Base-by-base conservation (phyloP, 2,888 invertebrate genomes). In the Idaea biselata region DNA sequence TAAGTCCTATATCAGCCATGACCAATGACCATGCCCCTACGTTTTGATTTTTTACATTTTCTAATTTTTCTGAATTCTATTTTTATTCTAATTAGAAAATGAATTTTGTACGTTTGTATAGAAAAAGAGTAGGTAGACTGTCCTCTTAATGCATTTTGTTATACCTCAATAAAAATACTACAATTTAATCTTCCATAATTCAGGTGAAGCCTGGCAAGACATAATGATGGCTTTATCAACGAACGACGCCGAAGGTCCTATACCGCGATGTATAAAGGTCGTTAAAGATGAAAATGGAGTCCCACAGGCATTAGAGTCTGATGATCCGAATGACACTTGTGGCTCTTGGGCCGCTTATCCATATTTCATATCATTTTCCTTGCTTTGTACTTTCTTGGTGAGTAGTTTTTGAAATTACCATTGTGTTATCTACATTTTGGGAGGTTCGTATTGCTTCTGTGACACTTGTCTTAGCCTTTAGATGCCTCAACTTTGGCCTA, bases 141-240 rank as follows among this genome's bases (percentile, higher is more conserved):
- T n/a, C n/a, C n/a, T n/a, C n/a, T n/a, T n/a, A n/a, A n/a, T n/a
- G n/a, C n/a, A n/a, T n/a, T n/a, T n/a, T n/a, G n/a, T n/a, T n/a
- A n/a, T n/a, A n/a, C n/a, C n/a, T 25, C 5, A 25, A 11, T 44
- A 14, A 11, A 11, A 44, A 14, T 44, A 3, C 44, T 18, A 44
- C 32, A 59, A 3, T 64, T 57, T 58, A 58, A 63, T 33, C 18
- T 14, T 5, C 33, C 0, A 33, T 32, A 54, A 55, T 58, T 0
- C 74, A 92, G 99, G 99, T 74, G 99, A 99, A 93, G 98, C 99
- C 0, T 99, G 99, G 99, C 99, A 99, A 88, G 98, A 99, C 58
- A 98, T 99, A 63, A 99, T 99, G 99, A 95, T 99, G 94, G 89
- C 89, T 0, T 58, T 91, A 0, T 89, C 91, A 0, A 82, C 80